A percentile compares a stretch with the other conserved stretches of the same genome.
These are phyloP conservation scores for Scleropages formosus DNA, from an alignment of 2,797 vertebrate genomes.

Conservation along the genomic window DNA sequence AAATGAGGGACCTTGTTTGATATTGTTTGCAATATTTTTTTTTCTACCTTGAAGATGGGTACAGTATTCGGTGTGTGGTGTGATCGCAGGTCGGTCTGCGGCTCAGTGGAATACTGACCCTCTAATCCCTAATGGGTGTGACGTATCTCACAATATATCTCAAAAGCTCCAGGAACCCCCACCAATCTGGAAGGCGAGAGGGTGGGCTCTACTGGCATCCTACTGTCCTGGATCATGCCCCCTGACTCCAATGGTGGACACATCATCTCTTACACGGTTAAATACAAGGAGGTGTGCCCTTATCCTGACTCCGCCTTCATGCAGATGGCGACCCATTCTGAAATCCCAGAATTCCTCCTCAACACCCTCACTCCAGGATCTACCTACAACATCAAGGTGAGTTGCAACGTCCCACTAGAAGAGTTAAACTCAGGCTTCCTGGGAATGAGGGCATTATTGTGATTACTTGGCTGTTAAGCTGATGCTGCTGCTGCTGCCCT, in stretches of 20 bases:
- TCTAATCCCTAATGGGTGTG: neutral
- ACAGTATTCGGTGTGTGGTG: neutral
- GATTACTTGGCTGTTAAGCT: no score
- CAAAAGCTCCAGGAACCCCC: conserved; percentile 75
- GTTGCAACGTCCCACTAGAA: neutral
- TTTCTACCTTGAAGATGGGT: neutral
- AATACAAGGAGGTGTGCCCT: conserved; percentile 93
- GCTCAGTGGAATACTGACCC: neutral
- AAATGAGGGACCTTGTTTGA: neutral
- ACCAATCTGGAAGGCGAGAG: conserved; percentile 76
- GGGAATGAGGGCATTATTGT: no score
- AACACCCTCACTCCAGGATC: conserved; percentile 89
- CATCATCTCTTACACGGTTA: conserved; percentile 80
- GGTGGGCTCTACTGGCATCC: conserved; percentile 92
- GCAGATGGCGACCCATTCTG: conserved; percentile 71
- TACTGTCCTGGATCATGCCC: conserved; percentile 83
- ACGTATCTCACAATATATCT: conserved; percentile 7
- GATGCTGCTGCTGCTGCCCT: no score
- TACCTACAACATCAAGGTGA: conserved; percentile 90
- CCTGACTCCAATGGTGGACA: conserved; percentile 62
- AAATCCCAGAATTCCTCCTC: conserved; percentile 83
- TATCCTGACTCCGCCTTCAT: conserved; percentile 80
- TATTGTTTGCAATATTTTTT: neutral
- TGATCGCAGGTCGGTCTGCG: neutral
- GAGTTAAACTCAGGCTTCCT: neutral